Evolutionary conservation across 2,113 vertebrate species (phyloP), one percentile per base, ranked within the genome.

Genomic region (Labeo catla): DNA sequence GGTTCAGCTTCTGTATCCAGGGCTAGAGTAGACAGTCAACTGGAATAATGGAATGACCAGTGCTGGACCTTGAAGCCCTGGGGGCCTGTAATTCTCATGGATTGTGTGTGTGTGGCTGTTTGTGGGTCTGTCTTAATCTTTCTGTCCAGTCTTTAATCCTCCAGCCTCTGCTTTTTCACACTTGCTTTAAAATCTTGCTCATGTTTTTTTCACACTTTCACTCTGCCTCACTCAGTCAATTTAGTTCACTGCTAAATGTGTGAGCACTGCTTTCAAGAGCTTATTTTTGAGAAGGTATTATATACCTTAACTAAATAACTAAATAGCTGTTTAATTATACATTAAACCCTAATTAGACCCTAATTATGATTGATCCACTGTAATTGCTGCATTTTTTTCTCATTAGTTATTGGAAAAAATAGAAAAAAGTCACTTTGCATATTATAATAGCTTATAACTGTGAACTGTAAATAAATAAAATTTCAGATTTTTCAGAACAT

Each of bases 1-100:
- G 21, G 73, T 86, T n/a, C 59, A 73, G 76, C 66, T 52, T 66
- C 73, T 79, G 52, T 21, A 34, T 21, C 19, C 61, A 54, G 70
- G 76, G 72, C 63, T 66, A 39, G 50, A 83, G 43, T 12, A 36
- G 79, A 86, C 73, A 23, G 43, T 81, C 43, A 80, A 72, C 45
- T 73, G 59, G 81, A 81, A 83, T 81, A 84, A 84, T 70, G 70
- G 16, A 50, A 28, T 47, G 8, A 76, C 47, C 54, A 28, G 52
- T 13, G 39, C 83, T 28, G 76, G 39, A 57, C 74, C 39, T 45
- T 70, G 39, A 39, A 79, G 63, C 80, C 74, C 23, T 4, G 13
- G 15, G 54, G 12, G n/a, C 23, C 68, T 54, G 73, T 83, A 49
- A 47, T 49, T 65, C 36, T 83, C 57, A 76, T 66, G 43, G 45